A percentile compares a stretch with the other conserved stretches of the same genome.
phyloP scores from a whole-genome alignment of 2,113 vertebrate genomes.

The Galemys pyrenaicus region DNA sequence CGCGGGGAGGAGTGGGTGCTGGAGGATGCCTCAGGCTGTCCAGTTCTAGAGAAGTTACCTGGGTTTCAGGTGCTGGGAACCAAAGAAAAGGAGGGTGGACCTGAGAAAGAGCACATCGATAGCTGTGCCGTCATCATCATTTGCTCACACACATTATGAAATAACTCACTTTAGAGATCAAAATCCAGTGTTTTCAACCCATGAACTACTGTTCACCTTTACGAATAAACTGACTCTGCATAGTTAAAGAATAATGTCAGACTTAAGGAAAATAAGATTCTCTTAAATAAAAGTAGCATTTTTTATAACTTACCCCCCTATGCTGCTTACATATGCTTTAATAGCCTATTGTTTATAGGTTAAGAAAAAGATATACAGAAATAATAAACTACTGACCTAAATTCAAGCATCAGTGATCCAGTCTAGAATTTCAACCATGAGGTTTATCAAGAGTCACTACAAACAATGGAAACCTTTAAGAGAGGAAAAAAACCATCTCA shows the following conservation, averaged over 20 bases:
- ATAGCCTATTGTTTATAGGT: conserved; percentile 44
- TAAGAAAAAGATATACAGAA: conserved; percentile 45
- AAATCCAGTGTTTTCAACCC: neutral
- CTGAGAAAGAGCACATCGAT: neutral
- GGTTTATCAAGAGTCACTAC: conserved; percentile 15
- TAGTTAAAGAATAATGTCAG: conserved; percentile 13
- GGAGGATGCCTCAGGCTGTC: neutral
- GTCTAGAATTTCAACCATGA: conserved; percentile 30
- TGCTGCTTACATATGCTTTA: neutral
- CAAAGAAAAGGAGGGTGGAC: neutral
- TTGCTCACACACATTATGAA: conserved; percentile 39
- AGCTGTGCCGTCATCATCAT: neutral
- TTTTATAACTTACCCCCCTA: neutral
- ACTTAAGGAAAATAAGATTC: conserved; percentile 34
- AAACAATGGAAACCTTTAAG: neutral
- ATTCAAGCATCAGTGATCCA: conserved; percentile 41
- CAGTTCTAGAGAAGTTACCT: neutral
- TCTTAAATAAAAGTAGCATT: conserved; percentile 19
- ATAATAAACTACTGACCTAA: neutral
- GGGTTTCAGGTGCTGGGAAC: neutral
- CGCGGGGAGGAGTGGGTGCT: neutral
- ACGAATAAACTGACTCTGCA: conserved; percentile 14
- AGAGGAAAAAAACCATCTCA: neutral
- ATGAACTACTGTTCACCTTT: neutral
- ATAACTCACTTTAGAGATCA: conserved; percentile 30